A percentile compares a stretch with the other conserved stretches of the same genome.
Evolutionary conservation across 2,113 vertebrate species (phyloP).

Genomic region (Eurystomus gularis): DNA sequence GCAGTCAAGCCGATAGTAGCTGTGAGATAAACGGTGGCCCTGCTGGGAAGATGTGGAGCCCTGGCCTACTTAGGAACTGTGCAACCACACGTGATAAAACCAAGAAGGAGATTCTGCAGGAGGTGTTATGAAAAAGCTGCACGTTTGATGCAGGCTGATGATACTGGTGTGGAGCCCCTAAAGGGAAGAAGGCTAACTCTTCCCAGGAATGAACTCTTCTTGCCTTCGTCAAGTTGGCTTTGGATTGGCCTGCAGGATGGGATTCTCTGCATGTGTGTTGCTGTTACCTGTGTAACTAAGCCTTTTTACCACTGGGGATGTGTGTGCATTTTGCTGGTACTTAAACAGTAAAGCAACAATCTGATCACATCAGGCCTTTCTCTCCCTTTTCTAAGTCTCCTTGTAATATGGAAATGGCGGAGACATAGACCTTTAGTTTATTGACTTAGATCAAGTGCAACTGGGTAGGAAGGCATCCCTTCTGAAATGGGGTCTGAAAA

Average conservation of each 20-base stretch:
- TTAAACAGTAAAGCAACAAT: neutral
- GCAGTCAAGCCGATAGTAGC: conserved; percentile 84
- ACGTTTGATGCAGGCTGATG: neutral
- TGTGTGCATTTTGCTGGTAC: neutral
- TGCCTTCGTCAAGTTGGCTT: neutral
- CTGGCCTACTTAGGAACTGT: neutral
- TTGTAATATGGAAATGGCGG: fast-evolving
- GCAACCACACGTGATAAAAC: neutral
- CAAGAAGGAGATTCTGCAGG: neutral
- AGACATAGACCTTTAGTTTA: neutral
- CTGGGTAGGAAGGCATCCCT: neutral
- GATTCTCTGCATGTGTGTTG: neutral
- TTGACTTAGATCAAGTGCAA: neutral
- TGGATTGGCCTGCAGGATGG: neutral
- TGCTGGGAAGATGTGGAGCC: neutral
- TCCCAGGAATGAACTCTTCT: neutral
- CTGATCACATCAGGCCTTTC: neutral
- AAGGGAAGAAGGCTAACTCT: neutral
- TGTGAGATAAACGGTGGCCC: conserved; percentile 59
- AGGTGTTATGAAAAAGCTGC: neutral
- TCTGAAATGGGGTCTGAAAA: neutral
- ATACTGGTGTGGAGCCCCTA: neutral
- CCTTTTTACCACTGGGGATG: neutral
- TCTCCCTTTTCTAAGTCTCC: neutral
- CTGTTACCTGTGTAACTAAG: neutral